A percentile compares a stretch with the other conserved stretches of the same genome.
Conservation (phyloP, 2,797 vertebrate genomes). For the Chaetodon trifasciatus region DNA sequence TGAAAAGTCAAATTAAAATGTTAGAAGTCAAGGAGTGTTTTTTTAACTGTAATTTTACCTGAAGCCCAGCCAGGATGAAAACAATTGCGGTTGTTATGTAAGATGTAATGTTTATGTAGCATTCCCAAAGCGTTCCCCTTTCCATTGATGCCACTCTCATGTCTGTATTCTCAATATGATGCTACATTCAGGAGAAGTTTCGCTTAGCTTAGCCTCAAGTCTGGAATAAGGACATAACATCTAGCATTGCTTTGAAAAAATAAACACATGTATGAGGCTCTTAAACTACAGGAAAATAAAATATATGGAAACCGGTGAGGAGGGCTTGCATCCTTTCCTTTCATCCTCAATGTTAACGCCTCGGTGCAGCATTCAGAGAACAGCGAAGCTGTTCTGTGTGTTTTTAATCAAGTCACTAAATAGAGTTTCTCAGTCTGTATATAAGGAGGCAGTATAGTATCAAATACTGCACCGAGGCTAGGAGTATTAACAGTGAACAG, state of each 20-base stretch:
- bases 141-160: not conserved
- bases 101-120: not conserved
- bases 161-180: not conserved
- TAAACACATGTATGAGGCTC: not conserved
- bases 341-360: not conserved
- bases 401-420: too few species aligned
- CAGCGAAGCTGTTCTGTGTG: too few species aligned
- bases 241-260: not conserved
- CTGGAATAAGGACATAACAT: too few species aligned
- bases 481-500: not conserved
- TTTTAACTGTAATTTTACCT: too few species aligned
- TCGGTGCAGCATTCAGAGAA: too few species aligned
- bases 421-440: not conserved
- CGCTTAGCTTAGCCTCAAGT: not conserved
- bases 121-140: not conserved
- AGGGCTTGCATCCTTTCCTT: not conserved
- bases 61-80: not conserved
- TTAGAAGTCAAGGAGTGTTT: not conserved
- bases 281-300: not conserved
- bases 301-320: not conserved
- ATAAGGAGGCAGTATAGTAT: not conserved
- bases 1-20: not conserved
- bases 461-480: not conserved
- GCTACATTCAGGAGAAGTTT: not conserved
- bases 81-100: not conserved